These are phyloP conservation scores for Calephelis virginiensis DNA, from an alignment of 1,140 invertebrate species.

Conservation along the genomic window DNA sequence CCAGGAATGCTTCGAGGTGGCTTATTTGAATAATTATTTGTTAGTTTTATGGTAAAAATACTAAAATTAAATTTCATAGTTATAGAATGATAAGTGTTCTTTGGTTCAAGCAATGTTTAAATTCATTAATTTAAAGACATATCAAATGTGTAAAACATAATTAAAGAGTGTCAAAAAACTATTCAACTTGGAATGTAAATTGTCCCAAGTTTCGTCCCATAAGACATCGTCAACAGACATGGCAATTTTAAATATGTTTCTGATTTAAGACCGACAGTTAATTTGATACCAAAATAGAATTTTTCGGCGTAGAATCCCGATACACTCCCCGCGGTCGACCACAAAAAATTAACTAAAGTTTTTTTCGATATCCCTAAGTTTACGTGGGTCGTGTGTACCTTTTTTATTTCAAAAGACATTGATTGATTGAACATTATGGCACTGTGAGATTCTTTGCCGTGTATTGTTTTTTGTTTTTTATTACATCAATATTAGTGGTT, in stretches of 20 bases:
- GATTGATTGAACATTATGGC: constrained; percentile 74
- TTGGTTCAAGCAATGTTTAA: too few species aligned
- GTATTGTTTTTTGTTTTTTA: constrained; percentile 57
- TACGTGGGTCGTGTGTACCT: constrained; percentile 67
- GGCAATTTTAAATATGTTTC: constrained; percentile 30
- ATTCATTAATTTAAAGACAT: too few species aligned
- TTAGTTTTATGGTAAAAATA: too few species aligned
- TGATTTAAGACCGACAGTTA: constrained; percentile 35
- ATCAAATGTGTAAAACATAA: constrained; percentile 8
- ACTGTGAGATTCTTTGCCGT: constrained; percentile 62
- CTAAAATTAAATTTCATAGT: too few species aligned
- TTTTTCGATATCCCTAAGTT: constrained; percentile 57
- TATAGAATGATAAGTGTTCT: too few species aligned
- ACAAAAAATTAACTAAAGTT: constrained; percentile 64
- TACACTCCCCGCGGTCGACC: constrained; percentile 36
- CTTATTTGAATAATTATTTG: too few species aligned
- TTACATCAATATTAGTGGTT: constrained; percentile 18
- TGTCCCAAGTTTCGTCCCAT: not conserved
- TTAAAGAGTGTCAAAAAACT: constrained; percentile 5
- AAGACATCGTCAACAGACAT: constrained; percentile 17
- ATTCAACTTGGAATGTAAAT: not conserved
- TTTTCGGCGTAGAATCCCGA: constrained; percentile 14
- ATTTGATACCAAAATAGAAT: constrained; percentile 48
- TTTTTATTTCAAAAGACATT: constrained; percentile 72
- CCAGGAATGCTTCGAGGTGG: too few species aligned